Conservation (phyloP, 2,888 invertebrate species). For the Drosophila buzzatii region DNA sequence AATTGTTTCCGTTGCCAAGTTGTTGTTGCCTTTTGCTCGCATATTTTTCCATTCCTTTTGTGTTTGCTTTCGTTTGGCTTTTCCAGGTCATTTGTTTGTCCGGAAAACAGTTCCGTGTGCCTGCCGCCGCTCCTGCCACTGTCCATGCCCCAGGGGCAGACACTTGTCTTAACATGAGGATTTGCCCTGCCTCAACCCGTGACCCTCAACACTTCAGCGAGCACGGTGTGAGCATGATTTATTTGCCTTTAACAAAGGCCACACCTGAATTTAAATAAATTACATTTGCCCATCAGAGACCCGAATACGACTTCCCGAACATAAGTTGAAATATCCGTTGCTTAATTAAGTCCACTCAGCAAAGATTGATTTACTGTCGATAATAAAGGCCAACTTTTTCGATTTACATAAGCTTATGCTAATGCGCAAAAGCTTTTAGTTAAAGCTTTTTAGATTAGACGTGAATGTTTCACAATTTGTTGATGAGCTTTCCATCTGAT, state of each 20-base stretch:
- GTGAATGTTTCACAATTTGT: background rate
- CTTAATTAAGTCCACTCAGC: background rate
- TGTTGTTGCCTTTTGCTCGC: constrained; percentile 26
- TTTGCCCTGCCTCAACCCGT: constrained; percentile 25
- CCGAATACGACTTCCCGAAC: background rate
- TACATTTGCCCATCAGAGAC: constrained; percentile 15
- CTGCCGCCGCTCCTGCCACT: background rate
- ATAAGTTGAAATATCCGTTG: background rate
- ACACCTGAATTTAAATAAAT: constrained; percentile 49
- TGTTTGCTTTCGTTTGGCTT: constrained; percentile 75
- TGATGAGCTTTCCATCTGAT: background rate
- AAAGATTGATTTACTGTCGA: constrained; percentile 1
- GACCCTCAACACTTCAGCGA: constrained; percentile 26
- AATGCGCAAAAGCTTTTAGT: background rate
- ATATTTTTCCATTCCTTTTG: constrained; percentile 56
- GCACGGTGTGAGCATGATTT: constrained; percentile 68
- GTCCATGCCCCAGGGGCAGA: constrained; percentile 53
- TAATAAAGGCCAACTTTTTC: background rate
- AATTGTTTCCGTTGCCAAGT: constrained; percentile 74
- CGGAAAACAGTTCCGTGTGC: constrained; percentile 61
- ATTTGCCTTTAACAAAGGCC: constrained; percentile 58
- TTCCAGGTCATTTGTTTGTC: constrained; percentile 77
- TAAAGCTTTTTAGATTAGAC: background rate
- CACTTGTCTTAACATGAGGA: constrained; percentile 69
- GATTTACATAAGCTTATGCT: background rate